These are phyloP conservation scores for Discoglossus pictus DNA, from an alignment of 2,797 vertebrate genomes.

Conservation along the genomic window DNA sequence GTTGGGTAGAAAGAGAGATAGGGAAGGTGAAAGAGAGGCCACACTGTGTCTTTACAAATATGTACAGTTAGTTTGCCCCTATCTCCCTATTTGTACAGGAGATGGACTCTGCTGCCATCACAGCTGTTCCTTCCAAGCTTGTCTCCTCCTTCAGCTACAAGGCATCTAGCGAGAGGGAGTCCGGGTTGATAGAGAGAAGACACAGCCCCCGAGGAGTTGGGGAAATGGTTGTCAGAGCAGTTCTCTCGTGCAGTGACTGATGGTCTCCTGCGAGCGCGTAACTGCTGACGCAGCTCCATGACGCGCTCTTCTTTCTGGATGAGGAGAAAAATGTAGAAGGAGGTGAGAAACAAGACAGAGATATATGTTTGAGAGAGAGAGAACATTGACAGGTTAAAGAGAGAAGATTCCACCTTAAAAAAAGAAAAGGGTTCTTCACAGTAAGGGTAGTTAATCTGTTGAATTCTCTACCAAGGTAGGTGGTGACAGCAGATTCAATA, in stretches of 20 bases:
- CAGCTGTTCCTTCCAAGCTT: conserved; percentile 89
- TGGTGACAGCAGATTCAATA: too few relatives aligned
- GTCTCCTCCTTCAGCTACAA: conserved; percentile 65
- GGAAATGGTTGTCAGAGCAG: conserved; percentile 74
- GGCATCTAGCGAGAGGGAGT: conserved; percentile 57
- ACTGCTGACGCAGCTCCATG: conserved; percentile 85
- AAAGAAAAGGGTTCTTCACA: too few relatives aligned
- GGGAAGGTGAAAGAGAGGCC: conserved; percentile 20
- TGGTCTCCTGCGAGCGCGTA: conserved; percentile 83
- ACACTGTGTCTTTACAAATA: conserved; percentile 35
- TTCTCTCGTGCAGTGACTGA: conserved; percentile 69
- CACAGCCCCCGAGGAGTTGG: conserved; percentile 69
- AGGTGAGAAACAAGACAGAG: too few relatives aligned
- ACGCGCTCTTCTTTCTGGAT: conserved; percentile 90
- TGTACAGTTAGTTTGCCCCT: conserved; percentile 6
- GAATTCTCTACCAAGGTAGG: too few relatives aligned
- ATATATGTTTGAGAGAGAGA: not conserved
- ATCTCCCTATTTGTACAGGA: conserved; percentile 81
- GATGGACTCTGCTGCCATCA: conserved; percentile 87
- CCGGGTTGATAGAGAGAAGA: conserved; percentile 71
- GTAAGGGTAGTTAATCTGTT: too few relatives aligned
- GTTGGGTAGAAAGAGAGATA: not conserved
- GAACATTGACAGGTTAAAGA: not conserved
- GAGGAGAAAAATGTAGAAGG: not conserved
- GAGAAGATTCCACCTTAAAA: too few relatives aligned